phyloP scores from a whole-genome alignment of 1,140 invertebrate genomes.

The Megathymus violae region DNA sequence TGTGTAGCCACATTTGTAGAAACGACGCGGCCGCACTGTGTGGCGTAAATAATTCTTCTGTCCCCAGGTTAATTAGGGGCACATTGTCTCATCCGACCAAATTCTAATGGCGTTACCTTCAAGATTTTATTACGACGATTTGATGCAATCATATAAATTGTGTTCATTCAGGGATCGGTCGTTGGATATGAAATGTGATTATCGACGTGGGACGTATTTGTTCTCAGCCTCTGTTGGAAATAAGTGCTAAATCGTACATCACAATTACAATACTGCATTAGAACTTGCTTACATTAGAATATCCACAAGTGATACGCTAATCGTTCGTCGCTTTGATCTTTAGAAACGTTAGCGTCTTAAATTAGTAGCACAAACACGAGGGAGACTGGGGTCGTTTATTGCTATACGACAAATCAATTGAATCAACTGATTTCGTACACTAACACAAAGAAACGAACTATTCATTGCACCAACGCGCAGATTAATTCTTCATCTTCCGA shows the following conservation, averaged over 20 bases:
- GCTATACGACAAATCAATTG: slow-evolving; percentile 72
- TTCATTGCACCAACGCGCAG: slow-evolving; percentile 63
- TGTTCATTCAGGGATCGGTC: slow-evolving; percentile 22
- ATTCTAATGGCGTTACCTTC: slow-evolving; percentile 71
- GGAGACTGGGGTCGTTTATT: slow-evolving; percentile 59
- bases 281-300: slow-evolving; percentile 66
- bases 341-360: slow-evolving; percentile 71
- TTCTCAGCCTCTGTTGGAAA: slow-evolving; percentile 33
- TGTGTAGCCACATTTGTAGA: slow-evolving; percentile 61
- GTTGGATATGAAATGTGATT: slow-evolving; percentile 22
- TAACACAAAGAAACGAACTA: slow-evolving; percentile 74
- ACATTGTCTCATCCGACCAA: slow-evolving; percentile 63
- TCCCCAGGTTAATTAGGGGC: slow-evolving; percentile 69
- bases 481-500: slow-evolving; percentile 79
- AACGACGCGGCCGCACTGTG: slow-evolving; percentile 46
- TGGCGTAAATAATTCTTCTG: slow-evolving; percentile 79
- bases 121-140: slow-evolving; percentile 68
- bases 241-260: slow-evolving; percentile 68
- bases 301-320: slow-evolving; percentile 69
- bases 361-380: slow-evolving; percentile 70
- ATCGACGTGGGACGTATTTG: slow-evolving; percentile 26
- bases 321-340: slow-evolving; percentile 70
- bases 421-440: slow-evolving; percentile 70
- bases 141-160: slow-evolving; percentile 57
- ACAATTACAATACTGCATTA: slow-evolving; percentile 66